Percentiles rank a stretch among this genome's conserved stretches.
phyloP scores from a whole-genome alignment of 2,888 invertebrate genomes.

The Callyntrura guangdongensis region DNA sequence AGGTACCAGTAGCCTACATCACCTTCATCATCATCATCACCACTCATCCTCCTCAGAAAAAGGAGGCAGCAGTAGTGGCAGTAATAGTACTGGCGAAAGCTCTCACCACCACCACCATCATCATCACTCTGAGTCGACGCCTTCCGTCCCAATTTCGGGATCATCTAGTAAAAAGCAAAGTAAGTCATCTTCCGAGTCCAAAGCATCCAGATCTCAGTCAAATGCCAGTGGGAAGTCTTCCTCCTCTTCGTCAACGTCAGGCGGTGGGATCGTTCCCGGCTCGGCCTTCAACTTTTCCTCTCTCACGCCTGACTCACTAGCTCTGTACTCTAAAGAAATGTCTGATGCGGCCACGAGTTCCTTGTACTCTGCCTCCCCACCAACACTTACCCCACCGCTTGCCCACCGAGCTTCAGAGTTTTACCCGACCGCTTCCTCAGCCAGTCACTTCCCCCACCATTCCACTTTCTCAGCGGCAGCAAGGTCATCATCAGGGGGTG shows the following conservation, averaged over 20 bases:
- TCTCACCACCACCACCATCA: constrained; percentile 60
- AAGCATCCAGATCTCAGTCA: constrained; percentile 77
- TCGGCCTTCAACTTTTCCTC: constrained; percentile 92
- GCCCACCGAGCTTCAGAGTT: constrained; percentile 82
- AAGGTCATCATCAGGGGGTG: constrained; percentile 79
- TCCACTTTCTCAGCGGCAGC: constrained; percentile 80
- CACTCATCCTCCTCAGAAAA: constrained; percentile 53
- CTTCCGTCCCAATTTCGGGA: constrained; percentile 1
- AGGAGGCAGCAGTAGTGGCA: constrained; percentile 42
- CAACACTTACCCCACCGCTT: constrained; percentile 78
- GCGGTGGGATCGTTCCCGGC: constrained; percentile 89
- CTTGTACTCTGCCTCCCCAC: constrained; percentile 81
- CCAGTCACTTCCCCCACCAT: constrained; percentile 83
- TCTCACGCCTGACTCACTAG: constrained; percentile 81
- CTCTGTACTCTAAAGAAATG: constrained; percentile 84
- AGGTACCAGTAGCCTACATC: neutral
- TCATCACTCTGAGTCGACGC: constrained; percentile 28
- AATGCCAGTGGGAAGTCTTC: constrained; percentile 63
- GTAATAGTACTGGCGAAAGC: neutral
- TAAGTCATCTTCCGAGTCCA: constrained; percentile 69
- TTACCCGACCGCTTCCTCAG: constrained; percentile 82
- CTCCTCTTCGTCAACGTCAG: constrained; percentile 64
- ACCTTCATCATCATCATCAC: constrained; percentile 57
- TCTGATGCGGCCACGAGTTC: constrained; percentile 78
- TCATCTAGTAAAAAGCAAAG: constrained; percentile 65